phyloP scores from a whole-genome alignment of 1,140 invertebrate species.

The Helicoverpa armigera region DNA sequence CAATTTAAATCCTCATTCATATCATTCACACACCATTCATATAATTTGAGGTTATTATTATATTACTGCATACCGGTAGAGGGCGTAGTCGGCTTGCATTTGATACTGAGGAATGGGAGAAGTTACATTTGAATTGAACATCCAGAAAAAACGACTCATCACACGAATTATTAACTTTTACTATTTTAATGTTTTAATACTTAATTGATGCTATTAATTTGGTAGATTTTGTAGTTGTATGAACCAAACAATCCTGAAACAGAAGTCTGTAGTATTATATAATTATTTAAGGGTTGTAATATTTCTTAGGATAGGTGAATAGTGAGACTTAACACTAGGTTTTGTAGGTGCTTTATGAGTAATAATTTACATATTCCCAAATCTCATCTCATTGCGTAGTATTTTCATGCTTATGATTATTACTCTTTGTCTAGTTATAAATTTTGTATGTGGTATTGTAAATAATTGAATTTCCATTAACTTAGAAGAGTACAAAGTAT shows the following conservation, averaged over 20 bases:
- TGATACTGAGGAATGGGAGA: not conserved
- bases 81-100: slow-evolving; percentile 34
- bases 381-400: slow-evolving; percentile 57
- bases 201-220: slow-evolving; percentile 50
- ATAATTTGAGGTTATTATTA: not conserved
- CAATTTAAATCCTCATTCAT: too few species aligned
- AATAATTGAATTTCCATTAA: slow-evolving; percentile 81
- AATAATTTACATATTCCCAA: slow-evolving; percentile 56
- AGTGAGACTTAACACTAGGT: slow-evolving; percentile 67
- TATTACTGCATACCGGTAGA: not conserved
- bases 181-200: slow-evolving; percentile 48
- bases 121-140: slow-evolving; percentile 25
- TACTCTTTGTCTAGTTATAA: slow-evolving; percentile 58
- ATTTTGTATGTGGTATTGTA: slow-evolving; percentile 71
- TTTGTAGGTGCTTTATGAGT: slow-evolving; percentile 58
- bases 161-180: slow-evolving; percentile 51
- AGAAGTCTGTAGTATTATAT: slow-evolving; percentile 66
- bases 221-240: slow-evolving; percentile 22
- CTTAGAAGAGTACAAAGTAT: slow-evolving; percentile 85
- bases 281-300: slow-evolving; percentile 65
- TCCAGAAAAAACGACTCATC: slow-evolving; percentile 31
- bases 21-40: not conserved
- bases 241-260: slow-evolving; percentile 51
- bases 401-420: slow-evolving; percentile 59
- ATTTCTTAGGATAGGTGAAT: slow-evolving; percentile 65